These are phyloP conservation scores for Propithecus coquereli DNA, from an alignment of 2,113 vertebrate genomes.

Conservation along the genomic window DNA sequence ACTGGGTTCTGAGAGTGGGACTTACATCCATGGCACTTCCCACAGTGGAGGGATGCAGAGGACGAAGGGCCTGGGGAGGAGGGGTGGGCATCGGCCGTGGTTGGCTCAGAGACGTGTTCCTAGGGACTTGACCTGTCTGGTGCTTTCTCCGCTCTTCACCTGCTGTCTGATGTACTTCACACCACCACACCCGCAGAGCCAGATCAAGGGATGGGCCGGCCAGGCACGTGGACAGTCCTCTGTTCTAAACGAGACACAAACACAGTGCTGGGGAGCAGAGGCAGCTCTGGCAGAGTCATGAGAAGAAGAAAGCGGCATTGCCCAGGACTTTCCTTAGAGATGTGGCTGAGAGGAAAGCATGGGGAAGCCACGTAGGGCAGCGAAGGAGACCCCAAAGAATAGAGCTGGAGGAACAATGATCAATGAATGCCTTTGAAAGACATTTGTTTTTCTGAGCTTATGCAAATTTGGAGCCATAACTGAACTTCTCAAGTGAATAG, in stretches of 20 bases:
- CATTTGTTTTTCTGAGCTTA: not conserved
- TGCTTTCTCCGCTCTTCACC: not conserved
- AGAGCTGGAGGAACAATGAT: not conserved
- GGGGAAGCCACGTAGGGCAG: not conserved
- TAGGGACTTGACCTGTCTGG: not conserved
- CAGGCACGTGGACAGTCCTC: not conserved
- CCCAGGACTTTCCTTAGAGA: not conserved
- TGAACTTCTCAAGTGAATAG: not conserved
- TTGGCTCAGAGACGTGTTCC: not conserved
- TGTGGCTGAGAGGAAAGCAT: not conserved
- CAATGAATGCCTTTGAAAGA: not conserved
- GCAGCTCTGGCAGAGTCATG: not conserved
- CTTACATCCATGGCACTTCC: too few species aligned
- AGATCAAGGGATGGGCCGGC: not conserved
- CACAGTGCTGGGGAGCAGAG: not conserved
- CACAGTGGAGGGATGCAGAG: not conserved
- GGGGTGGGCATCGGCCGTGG: too few species aligned
- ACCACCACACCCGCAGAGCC: fast-evolving
- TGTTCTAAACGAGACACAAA: not conserved
- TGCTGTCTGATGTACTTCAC: not conserved
- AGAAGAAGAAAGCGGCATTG: not conserved
- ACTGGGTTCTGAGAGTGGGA: not conserved
- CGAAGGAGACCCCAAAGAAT: not conserved
- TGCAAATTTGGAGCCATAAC: not conserved
- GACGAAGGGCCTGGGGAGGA: not conserved